Evolutionary conservation across 2,113 vertebrate species (phyloP), one percentile per base, ranked within the genome.

Genomic region (Puntigrus tetrazona): DNA sequence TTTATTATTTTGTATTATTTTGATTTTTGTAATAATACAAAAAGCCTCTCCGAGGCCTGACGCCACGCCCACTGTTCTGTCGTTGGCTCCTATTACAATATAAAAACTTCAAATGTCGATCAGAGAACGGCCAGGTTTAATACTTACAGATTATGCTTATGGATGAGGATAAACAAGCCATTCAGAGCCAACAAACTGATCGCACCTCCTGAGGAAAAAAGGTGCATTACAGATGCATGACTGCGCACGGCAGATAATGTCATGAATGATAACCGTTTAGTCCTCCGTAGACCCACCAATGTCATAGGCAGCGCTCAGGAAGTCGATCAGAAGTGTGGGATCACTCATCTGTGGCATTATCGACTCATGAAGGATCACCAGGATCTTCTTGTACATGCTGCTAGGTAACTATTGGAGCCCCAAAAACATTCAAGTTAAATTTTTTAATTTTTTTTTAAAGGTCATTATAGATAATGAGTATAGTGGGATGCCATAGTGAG

Each of bases 71-170:
- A n/a, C n/a, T n/a, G n/a, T n/a, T n/a, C n/a, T n/a, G n/a, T n/a
- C n/a, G n/a, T n/a, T n/a, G n/a, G n/a, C n/a, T n/a, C n/a, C n/a
- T n/a, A n/a, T n/a, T n/a, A n/a, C n/a, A n/a, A n/a, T n/a, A n/a
- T n/a, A n/a, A n/a, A n/a, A n/a, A n/a, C n/a, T n/a, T n/a, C n/a
- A n/a, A n/a, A n/a, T n/a, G 14, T 31, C 47, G 14, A 75, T 47
- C 45, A 31, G 27, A 50, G 0, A 50, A 20, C 1, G 7, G 38
- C n/a, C 20, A 76, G 27, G 3, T 52, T 34, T 36, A 59, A 78
- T 57, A 96, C 98, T 99, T 93, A 99, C 98, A 99, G 88, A 87
- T 99, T 99, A 91, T 99, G 97, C 43, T 98, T 89, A 82, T 99
- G 97, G 70, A 99, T 98, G 88, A 99, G 93, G 80, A 98, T 88